Conservation (phyloP, 2,113 vertebrate species). For the Eupsittula cactorum region DNA sequence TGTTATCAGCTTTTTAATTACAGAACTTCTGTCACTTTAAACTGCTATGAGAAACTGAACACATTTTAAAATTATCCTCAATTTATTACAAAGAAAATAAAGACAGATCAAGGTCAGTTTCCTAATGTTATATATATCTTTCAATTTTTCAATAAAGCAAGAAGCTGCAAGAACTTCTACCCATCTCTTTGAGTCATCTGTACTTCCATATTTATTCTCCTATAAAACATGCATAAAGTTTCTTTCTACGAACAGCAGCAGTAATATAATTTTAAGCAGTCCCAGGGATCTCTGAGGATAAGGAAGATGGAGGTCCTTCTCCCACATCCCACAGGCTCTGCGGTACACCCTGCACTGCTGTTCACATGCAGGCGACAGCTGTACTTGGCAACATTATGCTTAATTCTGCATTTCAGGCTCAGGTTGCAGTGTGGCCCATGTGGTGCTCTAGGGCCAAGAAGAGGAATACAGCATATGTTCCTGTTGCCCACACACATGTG, state of each 20-base stretch:
- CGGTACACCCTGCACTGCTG: background rate
- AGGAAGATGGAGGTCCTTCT: background rate
- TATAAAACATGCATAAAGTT: background rate
- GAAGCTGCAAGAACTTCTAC: background rate
- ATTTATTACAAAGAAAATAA: conserved; percentile 4
- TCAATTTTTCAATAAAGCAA: background rate
- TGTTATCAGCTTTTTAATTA: background rate
- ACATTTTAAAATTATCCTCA: background rate
- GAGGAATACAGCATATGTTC: background rate
- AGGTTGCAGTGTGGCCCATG: background rate
- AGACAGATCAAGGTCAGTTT: background rate
- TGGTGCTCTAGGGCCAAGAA: background rate
- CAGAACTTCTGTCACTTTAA: background rate
- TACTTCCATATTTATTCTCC: background rate
- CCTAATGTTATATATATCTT: background rate
- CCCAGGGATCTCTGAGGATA: background rate
- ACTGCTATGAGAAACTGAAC: background rate
- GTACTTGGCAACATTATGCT: background rate
- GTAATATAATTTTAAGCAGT: background rate
- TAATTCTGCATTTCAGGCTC: background rate
- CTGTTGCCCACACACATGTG: rapidly evolving
- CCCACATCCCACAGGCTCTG: background rate
- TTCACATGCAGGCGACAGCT: background rate
- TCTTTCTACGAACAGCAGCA: background rate
- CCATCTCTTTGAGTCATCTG: background rate